These are phyloP conservation scores for Tachyglossus aculeatus DNA, from an alignment of 2,797 vertebrate genomes.

Conservation along the genomic window DNA sequence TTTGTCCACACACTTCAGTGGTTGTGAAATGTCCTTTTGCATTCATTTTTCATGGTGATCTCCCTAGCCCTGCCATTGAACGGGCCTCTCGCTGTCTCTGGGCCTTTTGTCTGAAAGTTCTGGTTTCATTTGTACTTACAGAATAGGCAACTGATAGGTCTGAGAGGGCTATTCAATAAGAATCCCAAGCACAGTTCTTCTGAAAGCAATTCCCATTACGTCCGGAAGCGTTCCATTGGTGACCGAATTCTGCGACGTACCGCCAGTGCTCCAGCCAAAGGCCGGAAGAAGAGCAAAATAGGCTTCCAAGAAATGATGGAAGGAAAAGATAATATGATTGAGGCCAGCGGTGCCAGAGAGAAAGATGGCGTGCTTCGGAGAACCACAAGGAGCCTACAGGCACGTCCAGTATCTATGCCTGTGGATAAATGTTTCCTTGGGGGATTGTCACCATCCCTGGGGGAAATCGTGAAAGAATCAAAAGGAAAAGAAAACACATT, in stretches of 20 bases:
- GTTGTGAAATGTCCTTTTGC: conserved; percentile 48
- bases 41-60: conserved; percentile 25
- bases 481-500: conserved; percentile 71
- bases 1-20: conserved; percentile 39
- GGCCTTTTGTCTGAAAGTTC: neutral
- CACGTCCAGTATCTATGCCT: conserved; percentile 91
- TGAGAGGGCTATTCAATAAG: conserved; percentile 90
- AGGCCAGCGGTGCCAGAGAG: conserved; percentile 61
- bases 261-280: conserved; percentile 94
- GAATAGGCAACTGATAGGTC: conserved; percentile 91
- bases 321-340: conserved; percentile 67
- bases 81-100: rapidly evolving
- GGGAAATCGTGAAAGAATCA: conserved; percentile 70
- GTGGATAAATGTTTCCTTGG: conserved; percentile 87
- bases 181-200: conserved; percentile 81
- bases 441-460: conserved; percentile 77
- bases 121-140: conserved; percentile 64
- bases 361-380: conserved; percentile 67
- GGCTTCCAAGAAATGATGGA: conserved; percentile 80
- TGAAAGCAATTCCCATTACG: conserved; percentile 74
- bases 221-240: conserved; percentile 88
- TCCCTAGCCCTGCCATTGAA: neutral
- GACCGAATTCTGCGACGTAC: conserved; percentile 92
- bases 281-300: conserved; percentile 94
- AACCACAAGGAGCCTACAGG: conserved; percentile 72